phyloP scores from a whole-genome alignment of 2,797 vertebrate genomes.

The Brachyrhaphis roseni region DNA sequence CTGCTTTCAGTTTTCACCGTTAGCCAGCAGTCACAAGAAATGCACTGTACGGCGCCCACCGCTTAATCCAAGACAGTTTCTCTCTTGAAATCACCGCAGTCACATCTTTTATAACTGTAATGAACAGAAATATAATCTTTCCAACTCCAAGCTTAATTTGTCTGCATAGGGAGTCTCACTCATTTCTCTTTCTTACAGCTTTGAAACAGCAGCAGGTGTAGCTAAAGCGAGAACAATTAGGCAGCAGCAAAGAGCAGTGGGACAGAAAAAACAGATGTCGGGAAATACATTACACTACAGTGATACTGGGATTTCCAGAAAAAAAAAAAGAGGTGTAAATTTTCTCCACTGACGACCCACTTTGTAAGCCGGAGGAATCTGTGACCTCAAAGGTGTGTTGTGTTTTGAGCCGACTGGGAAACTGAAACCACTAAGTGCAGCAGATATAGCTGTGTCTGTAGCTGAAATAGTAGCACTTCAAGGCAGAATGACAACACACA shows the following conservation, averaged over 20 bases:
- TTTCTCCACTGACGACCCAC: neutral
- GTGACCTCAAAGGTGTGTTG: neutral
- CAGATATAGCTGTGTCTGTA: neutral
- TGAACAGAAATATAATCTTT: neutral
- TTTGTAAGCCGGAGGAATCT: constrained; percentile 3
- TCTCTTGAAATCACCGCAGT: neutral
- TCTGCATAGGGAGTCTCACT: neutral
- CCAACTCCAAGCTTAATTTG: neutral
- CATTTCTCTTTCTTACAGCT: neutral
- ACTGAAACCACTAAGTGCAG: neutral
- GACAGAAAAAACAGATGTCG: neutral
- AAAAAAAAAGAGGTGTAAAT: neutral
- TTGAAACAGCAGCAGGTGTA: neutral
- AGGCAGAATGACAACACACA: neutral
- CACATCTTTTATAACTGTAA: neutral
- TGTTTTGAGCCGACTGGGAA: neutral
- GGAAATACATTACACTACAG: neutral
- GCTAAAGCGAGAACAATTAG: neutral
- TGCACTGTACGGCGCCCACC: neutral
- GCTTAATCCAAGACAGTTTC: neutral
- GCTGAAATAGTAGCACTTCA: neutral
- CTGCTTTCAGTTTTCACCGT: neutral
- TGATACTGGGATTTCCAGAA: neutral
- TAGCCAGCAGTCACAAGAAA: neutral
- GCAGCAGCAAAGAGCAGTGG: neutral